Base-by-base conservation (phyloP, 1,140 invertebrate genomes). In the Hyles euphorbiae region DNA sequence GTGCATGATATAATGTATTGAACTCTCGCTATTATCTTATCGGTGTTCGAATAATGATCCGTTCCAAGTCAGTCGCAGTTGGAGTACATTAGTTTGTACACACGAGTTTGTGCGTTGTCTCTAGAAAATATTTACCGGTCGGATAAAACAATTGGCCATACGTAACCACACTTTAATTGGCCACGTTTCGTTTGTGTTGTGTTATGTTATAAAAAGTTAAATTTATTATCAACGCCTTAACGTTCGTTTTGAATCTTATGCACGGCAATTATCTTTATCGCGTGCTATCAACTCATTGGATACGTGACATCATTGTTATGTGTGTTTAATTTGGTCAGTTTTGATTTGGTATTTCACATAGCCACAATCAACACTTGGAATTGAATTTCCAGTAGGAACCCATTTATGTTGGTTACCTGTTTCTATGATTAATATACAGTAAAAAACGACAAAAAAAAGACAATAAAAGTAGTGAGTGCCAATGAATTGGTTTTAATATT, bases 21-120 rank as follows among this genome's bases (percentile, higher is more conserved):
- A 82, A 85, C 78, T 77, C 69, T 63, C 61, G 47, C 48, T 63
- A 57, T 68, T 84, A 85, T 85, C 81, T 87, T 87, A 87, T 87
- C 79, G 66, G 52, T 57, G 46, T 47, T 78, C 75, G 76, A 78
- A 77, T 75, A 78, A 78, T 63, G 70, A 66, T 75, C 72, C 69
- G 57, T 67, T 65, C 50, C 56, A 58, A 60, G 52, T 51, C 56
- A 64, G 60, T 67, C 61, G 62, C 59, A 64, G 46, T 66, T 60
- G 63, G 22, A 51, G 11, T 51, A 33, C 6, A 51, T 40, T 34
- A 6, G 47, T 47, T 12, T 32, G 45, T 60, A 12, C 12, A 50
- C 12, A 40, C 34, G 44, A 34, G 32, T 5, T 46, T 36, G 50
- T 43, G 52, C 40, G 47, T 60, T 33, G 22, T 47, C 34, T 36